Evolutionary conservation across 2,797 vertebrate genomes (phyloP), one percentile per base, ranked within the genome.

Genomic region (Rhodeus uyekii): DNA sequence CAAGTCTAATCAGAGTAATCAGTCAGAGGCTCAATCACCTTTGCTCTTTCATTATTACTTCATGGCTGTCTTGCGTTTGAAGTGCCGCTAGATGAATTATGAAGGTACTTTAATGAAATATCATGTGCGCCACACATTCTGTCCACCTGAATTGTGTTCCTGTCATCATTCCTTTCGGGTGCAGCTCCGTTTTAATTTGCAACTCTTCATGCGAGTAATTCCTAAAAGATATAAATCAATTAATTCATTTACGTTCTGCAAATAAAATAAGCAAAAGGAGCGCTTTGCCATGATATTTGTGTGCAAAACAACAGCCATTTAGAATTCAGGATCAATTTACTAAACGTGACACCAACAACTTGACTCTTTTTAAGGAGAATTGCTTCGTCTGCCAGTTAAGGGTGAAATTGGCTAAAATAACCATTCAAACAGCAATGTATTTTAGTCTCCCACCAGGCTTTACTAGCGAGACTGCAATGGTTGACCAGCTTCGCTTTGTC

Each of bases 371-470:
- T 1, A 58, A 58, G 8, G 63, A 82, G 84, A 73, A 80, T 71
- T 42, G 73, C 73, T 60, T 72, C 67, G 9, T 67, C 60, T 61
- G 80, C 34, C 50, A 81, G 87, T 83, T 61, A 83, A 76, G 10
- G 64, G 63, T 58, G 29, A 83, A 86, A 76, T 63, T 63, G 24
- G 53, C 71, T 78, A 44, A 83, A 84, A 78, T 58, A 84, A 75
- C 19, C n/a, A 8, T 80, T 78, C 44, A 72, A 83, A 72, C 50
- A 82, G 36, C 14, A 36, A 8, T 29, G 53, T 78, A 58, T 55
- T 16, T 27, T 14, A 27, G 53, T 32, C 22, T 29, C 55, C 55
- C 27, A 64, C 9, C 55, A 27, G 10, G 55, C 24, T 14, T 55
- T 38, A 38, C 34, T 34, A 65, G 19, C 10, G 22, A 38, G 32